Evolutionary conservation across 1,140 invertebrate species (phyloP).

Genomic region (Ridgeia piscesae): DNA sequence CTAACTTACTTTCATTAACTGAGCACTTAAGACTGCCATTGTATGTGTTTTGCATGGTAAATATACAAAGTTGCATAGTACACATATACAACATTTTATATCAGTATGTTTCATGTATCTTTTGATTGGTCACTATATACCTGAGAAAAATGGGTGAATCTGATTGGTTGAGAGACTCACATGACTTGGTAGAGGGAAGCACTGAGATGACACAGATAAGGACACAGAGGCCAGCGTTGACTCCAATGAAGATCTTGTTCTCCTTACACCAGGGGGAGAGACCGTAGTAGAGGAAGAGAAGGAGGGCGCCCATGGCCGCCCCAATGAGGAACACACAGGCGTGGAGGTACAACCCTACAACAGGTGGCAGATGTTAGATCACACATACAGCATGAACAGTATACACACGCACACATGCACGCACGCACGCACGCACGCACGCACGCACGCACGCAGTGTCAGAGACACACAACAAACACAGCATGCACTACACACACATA

Average conservation of each 20-base stretch:
- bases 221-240: constrained; percentile 90
- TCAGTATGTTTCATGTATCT: too few relatives aligned
- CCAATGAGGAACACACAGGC: constrained; percentile 80
- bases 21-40: too few relatives aligned
- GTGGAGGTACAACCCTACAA: constrained; percentile 56
- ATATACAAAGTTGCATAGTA: too few relatives aligned
- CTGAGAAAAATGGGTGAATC: not conserved
- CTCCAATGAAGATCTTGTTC: constrained; percentile 95
- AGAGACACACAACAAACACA: not conserved
- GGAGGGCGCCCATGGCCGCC: constrained; percentile 75
- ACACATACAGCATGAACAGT: too few relatives aligned
- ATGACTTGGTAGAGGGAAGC: constrained; percentile 64
- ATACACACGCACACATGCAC: not conserved
- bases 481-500: not conserved
- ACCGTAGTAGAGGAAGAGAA: constrained; percentile 89
- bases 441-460: too few relatives aligned
- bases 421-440: too few relatives aligned
- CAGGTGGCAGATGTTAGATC: not conserved
- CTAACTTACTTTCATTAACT: too few relatives aligned
- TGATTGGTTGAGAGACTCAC: constrained; percentile 42
- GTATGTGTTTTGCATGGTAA: too few relatives aligned
- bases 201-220: constrained; percentile 84
- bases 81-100: too few relatives aligned
- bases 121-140: too few relatives aligned
- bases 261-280: constrained; percentile 76